Evolutionary conservation across 2,113 vertebrate species (phyloP).

Genomic region (Elgaria multicarinata): DNA sequence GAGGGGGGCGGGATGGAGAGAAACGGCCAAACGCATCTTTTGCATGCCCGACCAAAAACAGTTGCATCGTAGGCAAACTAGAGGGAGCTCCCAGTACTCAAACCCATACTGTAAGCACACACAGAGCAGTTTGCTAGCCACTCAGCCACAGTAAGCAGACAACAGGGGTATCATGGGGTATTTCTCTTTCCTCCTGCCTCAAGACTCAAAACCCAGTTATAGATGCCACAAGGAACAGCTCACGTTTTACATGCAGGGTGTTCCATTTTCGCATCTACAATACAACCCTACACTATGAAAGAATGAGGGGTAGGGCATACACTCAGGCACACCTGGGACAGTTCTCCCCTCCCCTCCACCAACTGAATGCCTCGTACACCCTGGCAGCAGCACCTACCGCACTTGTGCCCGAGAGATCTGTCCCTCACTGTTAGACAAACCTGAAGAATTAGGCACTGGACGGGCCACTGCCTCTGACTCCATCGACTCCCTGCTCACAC

Average conservation of each 20-base stretch:
- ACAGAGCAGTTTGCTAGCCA: not conserved
- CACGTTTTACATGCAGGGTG: too few species aligned
- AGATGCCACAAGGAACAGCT: not conserved
- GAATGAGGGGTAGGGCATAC: too few species aligned
- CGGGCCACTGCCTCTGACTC: not conserved
- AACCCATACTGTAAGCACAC: not conserved
- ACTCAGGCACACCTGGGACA: not conserved
- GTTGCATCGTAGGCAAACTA: not conserved
- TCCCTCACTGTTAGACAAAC: not conserved
- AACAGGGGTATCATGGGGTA: not conserved
- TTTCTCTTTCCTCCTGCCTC: not conserved
- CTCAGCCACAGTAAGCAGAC: not conserved
- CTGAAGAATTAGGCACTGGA: not conserved
- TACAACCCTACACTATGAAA: too few species aligned
- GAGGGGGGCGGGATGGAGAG: too few species aligned
- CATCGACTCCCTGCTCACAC: not conserved
- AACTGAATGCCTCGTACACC: not conserved
- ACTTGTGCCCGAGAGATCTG: not conserved
- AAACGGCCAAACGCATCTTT: too few species aligned
- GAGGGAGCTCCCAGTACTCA: not conserved
- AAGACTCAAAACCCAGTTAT: not conserved
- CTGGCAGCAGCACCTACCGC: not conserved
- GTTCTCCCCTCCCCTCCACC: not conserved
- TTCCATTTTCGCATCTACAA: too few species aligned
- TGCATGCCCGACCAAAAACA: not conserved